Evolutionary conservation across 2,113 vertebrate genomes (phyloP).

Genomic region (Lucifuga dentata): DNA sequence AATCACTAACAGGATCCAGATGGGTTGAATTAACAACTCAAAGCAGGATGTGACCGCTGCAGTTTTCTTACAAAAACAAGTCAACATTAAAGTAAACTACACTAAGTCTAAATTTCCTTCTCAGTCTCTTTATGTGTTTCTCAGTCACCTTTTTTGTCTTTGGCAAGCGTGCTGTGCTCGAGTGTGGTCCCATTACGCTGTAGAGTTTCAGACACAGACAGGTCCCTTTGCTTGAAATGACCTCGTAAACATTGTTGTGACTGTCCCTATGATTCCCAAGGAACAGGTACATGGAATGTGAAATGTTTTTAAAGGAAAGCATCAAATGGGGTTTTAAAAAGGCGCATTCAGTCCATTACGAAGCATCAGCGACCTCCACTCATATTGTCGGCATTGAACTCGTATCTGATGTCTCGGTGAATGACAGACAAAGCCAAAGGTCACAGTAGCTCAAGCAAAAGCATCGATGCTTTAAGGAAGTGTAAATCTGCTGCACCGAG

Average conservation of each 20-base stretch:
- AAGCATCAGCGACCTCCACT: not conserved
- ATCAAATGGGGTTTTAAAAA: slow-evolving; percentile 16
- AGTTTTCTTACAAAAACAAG: slow-evolving; percentile 63
- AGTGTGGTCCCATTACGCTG: slow-evolving; percentile 26
- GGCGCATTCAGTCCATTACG: slow-evolving; percentile 3
- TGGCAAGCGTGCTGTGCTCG: slow-evolving; percentile 25
- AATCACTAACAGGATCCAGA: slow-evolving; percentile 58
- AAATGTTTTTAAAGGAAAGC: slow-evolving; percentile 17
- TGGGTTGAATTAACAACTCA: slow-evolving; percentile 59
- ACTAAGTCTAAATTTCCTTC: slow-evolving; percentile 37
- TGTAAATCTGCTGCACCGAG: slow-evolving; percentile 9
- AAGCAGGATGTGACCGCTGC: slow-evolving; percentile 67
- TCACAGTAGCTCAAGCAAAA: slow-evolving; percentile 1
- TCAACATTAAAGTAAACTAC: slow-evolving; percentile 52
- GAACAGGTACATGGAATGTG: not conserved
- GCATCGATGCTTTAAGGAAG: slow-evolving; percentile 14
- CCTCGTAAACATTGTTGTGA: slow-evolving; percentile 13
- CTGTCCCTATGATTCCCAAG: slow-evolving; percentile 1
- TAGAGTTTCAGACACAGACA: slow-evolving; percentile 4
- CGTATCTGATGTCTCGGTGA: slow-evolving; percentile 4
- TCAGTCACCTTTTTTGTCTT: slow-evolving; percentile 10
- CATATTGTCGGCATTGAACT: not conserved
- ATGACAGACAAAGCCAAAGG: slow-evolving; percentile 27
- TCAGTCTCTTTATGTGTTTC: slow-evolving; percentile 19
- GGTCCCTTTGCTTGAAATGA: not conserved